Conservation (phyloP, 2,888 invertebrate species). For the Macropis europaea region DNA sequence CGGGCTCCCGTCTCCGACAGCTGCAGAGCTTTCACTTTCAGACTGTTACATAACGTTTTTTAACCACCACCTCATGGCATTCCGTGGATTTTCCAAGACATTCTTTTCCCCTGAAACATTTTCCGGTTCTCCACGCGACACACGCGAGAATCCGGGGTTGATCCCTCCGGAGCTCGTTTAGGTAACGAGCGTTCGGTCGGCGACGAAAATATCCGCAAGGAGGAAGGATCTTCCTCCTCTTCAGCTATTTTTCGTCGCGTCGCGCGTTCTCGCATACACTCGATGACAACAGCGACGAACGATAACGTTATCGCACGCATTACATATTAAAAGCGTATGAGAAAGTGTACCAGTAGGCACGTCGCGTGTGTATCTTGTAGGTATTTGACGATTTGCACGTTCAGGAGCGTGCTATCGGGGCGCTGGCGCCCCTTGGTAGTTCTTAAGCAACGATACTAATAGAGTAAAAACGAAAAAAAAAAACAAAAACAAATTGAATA, state of each 20-base stretch:
- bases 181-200: not conserved
- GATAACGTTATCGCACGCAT: slow-evolving; percentile 33
- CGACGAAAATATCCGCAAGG: not conserved
- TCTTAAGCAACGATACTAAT: slow-evolving; percentile 40
- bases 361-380: slow-evolving; percentile 13
- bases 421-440: slow-evolving; percentile 64
- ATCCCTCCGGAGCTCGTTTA: not conserved
- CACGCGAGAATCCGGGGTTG: too few species aligned
- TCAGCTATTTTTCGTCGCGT: slow-evolving; percentile 9
- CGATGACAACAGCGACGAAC: not conserved
- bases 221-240: slow-evolving; percentile 29
- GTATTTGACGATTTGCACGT: slow-evolving; percentile 18
- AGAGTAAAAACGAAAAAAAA: slow-evolving; percentile 9
- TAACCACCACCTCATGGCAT: not conserved
- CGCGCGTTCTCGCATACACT: not conserved
- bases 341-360: slow-evolving; percentile 24
- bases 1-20: not conserved
- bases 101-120: not conserved
- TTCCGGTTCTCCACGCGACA: too few species aligned
- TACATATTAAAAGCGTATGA: slow-evolving; percentile 7
- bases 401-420: slow-evolving; percentile 44
- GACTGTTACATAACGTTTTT: not conserved
- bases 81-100: not conserved
- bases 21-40: not conserved
- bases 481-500: not conserved